These are phyloP conservation scores for Caenorhabditis sp. DNA, from an alignment of 2,888 invertebrate genomes.

Conservation along the genomic window DNA sequence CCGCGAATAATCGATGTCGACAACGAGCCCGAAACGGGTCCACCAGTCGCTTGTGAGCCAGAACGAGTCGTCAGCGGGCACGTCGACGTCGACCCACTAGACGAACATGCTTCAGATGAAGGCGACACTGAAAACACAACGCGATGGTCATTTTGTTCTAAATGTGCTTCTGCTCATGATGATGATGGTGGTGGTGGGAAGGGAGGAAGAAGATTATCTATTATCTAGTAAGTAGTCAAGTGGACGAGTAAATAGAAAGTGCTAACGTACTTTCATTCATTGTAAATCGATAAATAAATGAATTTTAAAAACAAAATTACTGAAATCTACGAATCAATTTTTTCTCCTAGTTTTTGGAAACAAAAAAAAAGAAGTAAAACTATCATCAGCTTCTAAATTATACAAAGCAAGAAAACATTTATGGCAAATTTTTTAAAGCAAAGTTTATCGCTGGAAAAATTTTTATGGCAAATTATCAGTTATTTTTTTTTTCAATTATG, in stretches of 20 bases:
- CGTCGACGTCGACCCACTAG: constrained; percentile 34
- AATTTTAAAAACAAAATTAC: neutral
- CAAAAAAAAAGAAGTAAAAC: no score
- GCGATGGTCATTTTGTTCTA: neutral
- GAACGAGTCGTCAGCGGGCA: neutral
- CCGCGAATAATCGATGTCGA: neutral
- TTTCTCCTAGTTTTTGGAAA: no score
- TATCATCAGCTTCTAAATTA: no score
- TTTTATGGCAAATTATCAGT: no score
- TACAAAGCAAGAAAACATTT: no score
- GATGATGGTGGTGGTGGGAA: neutral
- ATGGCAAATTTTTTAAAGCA: no score
- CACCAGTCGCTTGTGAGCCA: neutral
- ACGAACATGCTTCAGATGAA: constrained; percentile 43
- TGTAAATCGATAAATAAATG: neutral
- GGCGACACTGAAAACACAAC: constrained; percentile 48
- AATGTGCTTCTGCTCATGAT: neutral
- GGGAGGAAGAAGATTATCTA: neutral
- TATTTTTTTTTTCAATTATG: no score
- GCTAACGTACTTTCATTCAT: neutral
- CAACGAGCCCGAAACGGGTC: neutral
- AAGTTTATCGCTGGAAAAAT: no score
- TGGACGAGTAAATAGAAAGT: neutral
- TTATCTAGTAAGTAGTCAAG: constrained; percentile 1
- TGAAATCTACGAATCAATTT: no score